Percentiles rank a stretch among this genome's conserved stretches.
Conservation (phyloP, 2,113 vertebrate genomes). For the Acinonyx jubatus region DNA sequence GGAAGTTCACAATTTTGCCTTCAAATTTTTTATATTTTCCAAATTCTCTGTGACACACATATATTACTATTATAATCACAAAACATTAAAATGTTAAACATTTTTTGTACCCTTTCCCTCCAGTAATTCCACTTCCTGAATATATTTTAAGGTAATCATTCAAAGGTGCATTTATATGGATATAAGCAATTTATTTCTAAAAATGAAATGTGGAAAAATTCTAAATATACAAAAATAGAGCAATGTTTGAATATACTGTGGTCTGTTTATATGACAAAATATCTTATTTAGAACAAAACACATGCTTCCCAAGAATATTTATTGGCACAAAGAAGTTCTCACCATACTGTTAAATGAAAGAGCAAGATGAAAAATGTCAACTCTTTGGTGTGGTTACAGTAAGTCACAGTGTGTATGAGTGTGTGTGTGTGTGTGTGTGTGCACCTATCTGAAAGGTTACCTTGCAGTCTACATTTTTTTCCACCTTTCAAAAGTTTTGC, state of each 20-base stretch:
- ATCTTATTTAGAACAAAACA: conserved; percentile 22
- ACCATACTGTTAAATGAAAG: not conserved
- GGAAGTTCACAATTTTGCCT: not conserved
- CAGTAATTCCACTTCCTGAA: not conserved
- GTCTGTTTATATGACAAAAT: conserved; percentile 6
- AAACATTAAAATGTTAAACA: conserved; percentile 25
- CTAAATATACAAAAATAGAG: not conserved
- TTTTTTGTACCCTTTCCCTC: not conserved
- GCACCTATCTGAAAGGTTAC: not conserved
- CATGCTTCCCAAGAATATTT: not conserved
- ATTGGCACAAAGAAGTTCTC: not conserved
- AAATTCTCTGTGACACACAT: not conserved
- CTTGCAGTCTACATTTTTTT: not conserved
- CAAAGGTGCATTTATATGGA: conserved; percentile 11
- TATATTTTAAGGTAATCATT: not conserved
- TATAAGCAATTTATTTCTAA: conserved; percentile 39
- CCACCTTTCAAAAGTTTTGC: not conserved
- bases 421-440: not conserved
- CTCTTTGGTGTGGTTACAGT: not conserved
- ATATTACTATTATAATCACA: not conserved
- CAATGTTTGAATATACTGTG: not conserved
- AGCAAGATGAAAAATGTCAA: not conserved
- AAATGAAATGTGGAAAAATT: conserved; percentile 17
- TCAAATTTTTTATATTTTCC: not conserved
- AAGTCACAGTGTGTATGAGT: not conserved